phyloP scores from a whole-genome alignment of 2,113 vertebrate genomes.

The Corapipo altera region DNA sequence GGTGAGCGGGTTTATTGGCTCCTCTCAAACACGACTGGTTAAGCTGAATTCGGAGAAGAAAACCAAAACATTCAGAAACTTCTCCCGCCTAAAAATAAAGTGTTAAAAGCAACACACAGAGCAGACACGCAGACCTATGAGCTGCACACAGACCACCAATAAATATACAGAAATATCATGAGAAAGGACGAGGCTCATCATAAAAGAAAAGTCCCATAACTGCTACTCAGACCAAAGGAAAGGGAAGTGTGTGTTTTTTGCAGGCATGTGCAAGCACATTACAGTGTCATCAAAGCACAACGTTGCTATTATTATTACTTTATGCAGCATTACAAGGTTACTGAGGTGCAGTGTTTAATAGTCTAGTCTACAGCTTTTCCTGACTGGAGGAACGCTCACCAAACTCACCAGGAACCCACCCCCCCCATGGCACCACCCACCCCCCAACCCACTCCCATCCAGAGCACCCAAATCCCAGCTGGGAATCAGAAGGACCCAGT shows the following conservation, averaged over 20 bases:
- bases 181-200: conserved; percentile 53
- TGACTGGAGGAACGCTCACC: conserved; percentile 73
- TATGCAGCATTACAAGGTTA: conserved; percentile 93
- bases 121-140: conserved; percentile 43
- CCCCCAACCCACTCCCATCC: neutral
- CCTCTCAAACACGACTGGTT: neutral
- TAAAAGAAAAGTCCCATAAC: conserved; percentile 69
- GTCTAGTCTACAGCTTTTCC: conserved; percentile 72
- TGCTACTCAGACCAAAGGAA: conserved; percentile 81
- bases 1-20: neutral
- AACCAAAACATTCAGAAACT: neutral
- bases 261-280: conserved; percentile 84
- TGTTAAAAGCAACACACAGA: conserved; percentile 49
- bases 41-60: conserved; percentile 49
- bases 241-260: conserved; percentile 74
- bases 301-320: conserved; percentile 85
- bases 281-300: conserved; percentile 81
- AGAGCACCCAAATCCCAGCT: neutral
- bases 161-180: conserved; percentile 66
- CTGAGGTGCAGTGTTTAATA: conserved; percentile 89
- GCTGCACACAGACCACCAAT: conserved; percentile 61
- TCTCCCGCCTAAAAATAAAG: neutral
- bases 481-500: neutral
- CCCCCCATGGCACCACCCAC: rapidly evolving
- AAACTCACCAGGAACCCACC: conserved; percentile 56